Conservation (phyloP, 2,888 invertebrate species). For the Rhingia rostrata region DNA sequence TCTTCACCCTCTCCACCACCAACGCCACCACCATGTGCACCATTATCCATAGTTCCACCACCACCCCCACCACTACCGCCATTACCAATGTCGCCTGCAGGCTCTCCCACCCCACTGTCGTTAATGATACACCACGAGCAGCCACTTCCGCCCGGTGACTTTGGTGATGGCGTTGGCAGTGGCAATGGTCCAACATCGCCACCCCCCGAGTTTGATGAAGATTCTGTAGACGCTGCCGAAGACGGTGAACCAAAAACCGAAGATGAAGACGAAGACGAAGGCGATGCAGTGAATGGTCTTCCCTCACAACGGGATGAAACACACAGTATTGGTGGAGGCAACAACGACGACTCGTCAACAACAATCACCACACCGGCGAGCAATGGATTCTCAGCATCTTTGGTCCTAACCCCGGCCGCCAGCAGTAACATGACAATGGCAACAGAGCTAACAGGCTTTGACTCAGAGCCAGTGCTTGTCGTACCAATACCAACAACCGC, state of each 20-base stretch:
- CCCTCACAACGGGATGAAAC: slow-evolving; percentile 60
- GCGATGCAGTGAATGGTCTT: slow-evolving; percentile 38
- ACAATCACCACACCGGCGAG: slow-evolving; percentile 82
- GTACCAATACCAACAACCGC: slow-evolving; percentile 75
- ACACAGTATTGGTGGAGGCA: slow-evolving; percentile 75
- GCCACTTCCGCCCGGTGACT: slow-evolving; percentile 62
- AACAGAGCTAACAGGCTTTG: slow-evolving; percentile 63
- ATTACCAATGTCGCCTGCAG: slow-evolving; percentile 67
- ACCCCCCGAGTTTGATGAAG: slow-evolving; percentile 75
- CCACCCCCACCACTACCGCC: slow-evolving; percentile 78
- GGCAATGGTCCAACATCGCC: slow-evolving; percentile 75
- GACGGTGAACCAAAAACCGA: slow-evolving; percentile 26
- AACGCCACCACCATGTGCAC: slow-evolving; percentile 80
- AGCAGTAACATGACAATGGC: slow-evolving; percentile 66
- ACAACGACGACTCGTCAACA: slow-evolving; percentile 81
- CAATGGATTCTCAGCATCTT: slow-evolving; percentile 81
- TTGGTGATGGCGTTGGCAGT: slow-evolving; percentile 42
- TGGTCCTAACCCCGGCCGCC: slow-evolving; percentile 79
- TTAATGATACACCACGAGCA: slow-evolving; percentile 61
- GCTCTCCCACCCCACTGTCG: slow-evolving; percentile 54
- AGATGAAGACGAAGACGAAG: slow-evolving; percentile 34
- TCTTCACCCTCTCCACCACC: slow-evolving; percentile 81
- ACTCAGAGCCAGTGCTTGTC: slow-evolving; percentile 74
- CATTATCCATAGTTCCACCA: slow-evolving; percentile 75
- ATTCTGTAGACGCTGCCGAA: slow-evolving; percentile 24